These are phyloP conservation scores for Macrotus californicus DNA, from an alignment of 2,113 vertebrate species.

Conservation along the genomic window DNA sequence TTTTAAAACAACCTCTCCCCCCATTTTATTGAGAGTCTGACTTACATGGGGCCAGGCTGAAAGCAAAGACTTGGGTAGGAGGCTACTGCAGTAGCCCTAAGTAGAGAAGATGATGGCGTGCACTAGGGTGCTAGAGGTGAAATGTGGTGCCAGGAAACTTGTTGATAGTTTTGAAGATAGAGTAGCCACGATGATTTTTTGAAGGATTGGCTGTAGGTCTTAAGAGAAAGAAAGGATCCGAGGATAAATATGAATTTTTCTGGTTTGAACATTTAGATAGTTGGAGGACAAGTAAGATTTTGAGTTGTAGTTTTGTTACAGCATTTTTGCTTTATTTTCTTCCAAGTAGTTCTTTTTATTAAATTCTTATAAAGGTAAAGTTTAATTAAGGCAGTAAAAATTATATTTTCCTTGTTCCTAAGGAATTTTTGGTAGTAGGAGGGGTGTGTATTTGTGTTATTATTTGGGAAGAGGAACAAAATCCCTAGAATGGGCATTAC, in stretches of 20 bases:
- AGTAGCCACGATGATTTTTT: neutral
- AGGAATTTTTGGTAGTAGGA: neutral
- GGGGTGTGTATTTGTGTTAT: neutral
- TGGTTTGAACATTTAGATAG: neutral
- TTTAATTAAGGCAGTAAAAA: neutral
- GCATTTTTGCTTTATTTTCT: slow-evolving; percentile 2
- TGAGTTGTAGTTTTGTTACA: neutral
- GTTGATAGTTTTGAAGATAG: neutral
- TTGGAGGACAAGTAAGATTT: neutral
- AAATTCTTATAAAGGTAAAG: neutral
- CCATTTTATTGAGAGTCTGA: neutral
- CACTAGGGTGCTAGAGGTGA: neutral
- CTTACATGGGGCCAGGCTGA: neutral
- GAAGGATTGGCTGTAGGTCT: neutral
- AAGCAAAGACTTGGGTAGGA: neutral
- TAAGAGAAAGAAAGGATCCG: neutral
- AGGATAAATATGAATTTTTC: neutral
- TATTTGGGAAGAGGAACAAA: neutral
- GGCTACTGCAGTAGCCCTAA: neutral
- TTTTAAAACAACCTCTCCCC: neutral
- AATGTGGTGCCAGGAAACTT: neutral
- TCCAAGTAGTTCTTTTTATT: neutral
- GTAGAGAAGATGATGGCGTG: neutral
- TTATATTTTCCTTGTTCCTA: slow-evolving; percentile 11
- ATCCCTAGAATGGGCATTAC: neutral